Percentiles rank a stretch among this genome's conserved stretches.
Conservation (phyloP, 2,113 vertebrate genomes). For the Misgurnus mizolepis region DNA sequence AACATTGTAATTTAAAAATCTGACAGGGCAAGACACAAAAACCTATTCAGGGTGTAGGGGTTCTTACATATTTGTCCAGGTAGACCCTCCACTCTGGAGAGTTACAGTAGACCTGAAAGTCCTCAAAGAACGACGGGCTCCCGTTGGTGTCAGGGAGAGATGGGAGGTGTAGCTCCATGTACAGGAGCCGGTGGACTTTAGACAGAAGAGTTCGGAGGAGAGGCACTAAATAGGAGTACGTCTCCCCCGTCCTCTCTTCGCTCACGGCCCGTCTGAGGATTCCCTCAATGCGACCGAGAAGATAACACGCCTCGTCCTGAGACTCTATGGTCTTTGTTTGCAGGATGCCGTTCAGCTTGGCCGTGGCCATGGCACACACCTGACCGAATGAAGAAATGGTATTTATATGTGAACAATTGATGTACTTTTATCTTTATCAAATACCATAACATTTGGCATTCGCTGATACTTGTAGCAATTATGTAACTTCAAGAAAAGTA, state of each 20-base stretch:
- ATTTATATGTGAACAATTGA: background rate
- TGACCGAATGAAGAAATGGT: slow-evolving; percentile 50
- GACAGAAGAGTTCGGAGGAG: slow-evolving; percentile 90
- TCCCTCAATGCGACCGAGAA: slow-evolving; percentile 88
- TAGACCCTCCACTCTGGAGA: slow-evolving; percentile 94
- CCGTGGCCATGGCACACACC: slow-evolving; percentile 94
- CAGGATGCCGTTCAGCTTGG: slow-evolving; percentile 92
- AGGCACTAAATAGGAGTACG: slow-evolving; percentile 91
- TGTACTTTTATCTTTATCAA: too few relatives aligned
- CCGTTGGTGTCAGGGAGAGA: slow-evolving; percentile 91
- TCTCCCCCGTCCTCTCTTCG: slow-evolving; percentile 85
- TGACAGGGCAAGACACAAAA: too few relatives aligned
- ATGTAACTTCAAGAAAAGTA: too few relatives aligned
- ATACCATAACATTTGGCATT: too few relatives aligned
- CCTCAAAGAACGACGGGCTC: slow-evolving; percentile 95
- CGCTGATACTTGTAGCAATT: too few relatives aligned
- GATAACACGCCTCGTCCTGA: slow-evolving; percentile 92
- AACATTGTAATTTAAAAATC: too few relatives aligned
- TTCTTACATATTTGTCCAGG: slow-evolving; percentile 95
- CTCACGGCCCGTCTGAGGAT: slow-evolving; percentile 85
- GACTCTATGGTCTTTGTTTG: slow-evolving; percentile 92
- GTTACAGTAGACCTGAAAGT: slow-evolving; percentile 92
- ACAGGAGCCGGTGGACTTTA: slow-evolving; percentile 92
- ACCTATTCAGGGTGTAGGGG: too few relatives aligned
- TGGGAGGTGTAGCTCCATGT: slow-evolving; percentile 94